These are phyloP conservation scores for Anisognathus igniventris DNA, from an alignment of 2,797 vertebrate species.

Conservation along the genomic window DNA sequence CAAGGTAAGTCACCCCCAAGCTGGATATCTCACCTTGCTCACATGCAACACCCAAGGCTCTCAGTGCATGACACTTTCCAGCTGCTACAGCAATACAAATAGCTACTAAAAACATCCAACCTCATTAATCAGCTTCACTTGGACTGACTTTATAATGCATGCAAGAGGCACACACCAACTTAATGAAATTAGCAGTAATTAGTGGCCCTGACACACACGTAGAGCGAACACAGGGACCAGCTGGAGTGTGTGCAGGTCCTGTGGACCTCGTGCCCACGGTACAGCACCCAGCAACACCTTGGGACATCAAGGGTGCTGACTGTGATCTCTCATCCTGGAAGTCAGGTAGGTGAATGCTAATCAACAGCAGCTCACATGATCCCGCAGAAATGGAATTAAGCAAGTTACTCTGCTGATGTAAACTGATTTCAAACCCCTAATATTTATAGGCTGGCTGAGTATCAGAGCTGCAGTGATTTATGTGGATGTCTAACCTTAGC, in stretches of 20 bases:
- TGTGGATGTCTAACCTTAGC: background rate
- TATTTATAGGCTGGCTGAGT: background rate
- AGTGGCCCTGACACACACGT: background rate
- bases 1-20: background rate
- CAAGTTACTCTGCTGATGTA: constrained; percentile 4
- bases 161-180: background rate
- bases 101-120: background rate
- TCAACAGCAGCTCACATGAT: background rate
- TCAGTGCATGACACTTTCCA: background rate
- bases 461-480: background rate
- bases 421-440: background rate
- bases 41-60: background rate
- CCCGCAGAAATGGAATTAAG: background rate
- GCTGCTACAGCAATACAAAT: background rate
- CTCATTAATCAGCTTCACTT: background rate
- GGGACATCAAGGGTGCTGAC: rapidly evolving
- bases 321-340: background rate
- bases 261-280: rapidly evolving
- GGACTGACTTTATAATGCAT: background rate
- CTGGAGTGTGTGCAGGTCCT: background rate
- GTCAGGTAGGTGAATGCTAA: background rate
- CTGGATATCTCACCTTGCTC: background rate
- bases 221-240: background rate
- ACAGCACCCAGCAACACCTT: background rate
- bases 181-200: constrained; percentile 42